These are phyloP conservation scores for Cotesia glomerata DNA, from an alignment of 1,140 invertebrate species.

Conservation along the genomic window DNA sequence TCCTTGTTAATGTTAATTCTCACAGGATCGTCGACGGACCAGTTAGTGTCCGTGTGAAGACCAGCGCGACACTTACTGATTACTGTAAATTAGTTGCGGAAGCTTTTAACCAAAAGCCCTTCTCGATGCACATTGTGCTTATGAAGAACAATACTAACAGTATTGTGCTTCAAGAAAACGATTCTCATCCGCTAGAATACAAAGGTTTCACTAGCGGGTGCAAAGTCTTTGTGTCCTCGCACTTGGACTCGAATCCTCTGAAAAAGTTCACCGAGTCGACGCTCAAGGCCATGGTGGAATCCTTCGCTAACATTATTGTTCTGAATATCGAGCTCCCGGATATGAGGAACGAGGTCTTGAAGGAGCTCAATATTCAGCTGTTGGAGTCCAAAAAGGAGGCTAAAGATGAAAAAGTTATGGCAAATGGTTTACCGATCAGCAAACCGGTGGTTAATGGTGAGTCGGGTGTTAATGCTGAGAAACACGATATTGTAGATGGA, in stretches of 20 bases:
- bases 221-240: conserved; percentile 62
- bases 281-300: conserved; percentile 46
- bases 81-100: conserved; percentile 68
- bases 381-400: conserved; percentile 49
- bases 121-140: conserved; percentile 61
- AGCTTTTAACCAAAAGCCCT: conserved; percentile 55
- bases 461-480: not conserved
- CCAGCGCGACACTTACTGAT: conserved; percentile 67
- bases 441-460: not conserved
- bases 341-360: conserved; percentile 64
- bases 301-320: conserved; percentile 67
- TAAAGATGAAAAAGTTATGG: conserved; percentile 22
- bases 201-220: conserved; percentile 64
- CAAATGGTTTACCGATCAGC: not conserved
- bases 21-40: conserved; percentile 70
- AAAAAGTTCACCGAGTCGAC: conserved; percentile 51
- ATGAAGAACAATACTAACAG: conserved; percentile 62
- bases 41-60: conserved; percentile 67
- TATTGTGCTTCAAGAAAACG: conserved; percentile 60
- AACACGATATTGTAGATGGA: not conserved
- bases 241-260: conserved; percentile 44
- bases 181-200: conserved; percentile 61
- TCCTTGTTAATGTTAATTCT: conserved; percentile 67
- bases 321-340: conserved; percentile 69
- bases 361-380: conserved; percentile 65